phyloP scores from a whole-genome alignment of 1,140 invertebrate species.

The Melipona quadrifasciata region DNA sequence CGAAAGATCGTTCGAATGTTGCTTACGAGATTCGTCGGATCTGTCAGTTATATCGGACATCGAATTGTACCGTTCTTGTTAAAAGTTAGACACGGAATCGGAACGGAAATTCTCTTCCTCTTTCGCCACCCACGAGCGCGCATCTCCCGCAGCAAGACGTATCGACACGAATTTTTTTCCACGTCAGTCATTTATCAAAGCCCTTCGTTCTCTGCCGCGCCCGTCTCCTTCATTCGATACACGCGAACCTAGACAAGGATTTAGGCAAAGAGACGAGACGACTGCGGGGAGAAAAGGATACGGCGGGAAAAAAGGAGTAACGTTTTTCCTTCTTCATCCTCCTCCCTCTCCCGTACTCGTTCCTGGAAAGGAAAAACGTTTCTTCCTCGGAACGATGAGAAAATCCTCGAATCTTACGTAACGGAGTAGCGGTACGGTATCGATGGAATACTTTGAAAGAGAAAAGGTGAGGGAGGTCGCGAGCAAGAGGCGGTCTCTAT shows the following conservation, averaged over 20 bases:
- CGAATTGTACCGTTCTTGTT: not conserved
- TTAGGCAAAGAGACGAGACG: slow-evolving; percentile 45
- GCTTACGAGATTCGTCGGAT: not conserved
- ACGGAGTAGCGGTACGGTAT: not conserved
- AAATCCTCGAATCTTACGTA: not conserved
- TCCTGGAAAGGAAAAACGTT: not conserved
- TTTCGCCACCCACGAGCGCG: slow-evolving; percentile 35
- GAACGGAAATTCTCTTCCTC: slow-evolving; percentile 36
- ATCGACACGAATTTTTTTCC: slow-evolving; percentile 79
- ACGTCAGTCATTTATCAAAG: slow-evolving; percentile 79
- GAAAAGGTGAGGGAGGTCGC: slow-evolving; percentile 32
- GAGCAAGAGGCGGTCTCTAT: slow-evolving; percentile 11
- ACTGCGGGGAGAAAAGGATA: slow-evolving; percentile 9
- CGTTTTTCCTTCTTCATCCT: not conserved
- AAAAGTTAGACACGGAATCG: not conserved
- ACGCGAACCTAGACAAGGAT: slow-evolving; percentile 47
- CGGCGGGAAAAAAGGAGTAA: not conserved
- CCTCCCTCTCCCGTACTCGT: not conserved
- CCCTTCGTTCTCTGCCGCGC: slow-evolving; percentile 68
- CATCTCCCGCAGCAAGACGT: slow-evolving; percentile 79
- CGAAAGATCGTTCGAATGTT: not conserved
- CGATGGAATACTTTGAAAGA: slow-evolving; percentile 19
- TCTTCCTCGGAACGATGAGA: not conserved
- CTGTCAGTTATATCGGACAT: not conserved
- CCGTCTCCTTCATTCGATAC: slow-evolving; percentile 62